Percentiles rank a stretch among this genome's conserved stretches.
phyloP scores from a whole-genome alignment of 2,113 vertebrate genomes.

The Cyanistes caeruleus region DNA sequence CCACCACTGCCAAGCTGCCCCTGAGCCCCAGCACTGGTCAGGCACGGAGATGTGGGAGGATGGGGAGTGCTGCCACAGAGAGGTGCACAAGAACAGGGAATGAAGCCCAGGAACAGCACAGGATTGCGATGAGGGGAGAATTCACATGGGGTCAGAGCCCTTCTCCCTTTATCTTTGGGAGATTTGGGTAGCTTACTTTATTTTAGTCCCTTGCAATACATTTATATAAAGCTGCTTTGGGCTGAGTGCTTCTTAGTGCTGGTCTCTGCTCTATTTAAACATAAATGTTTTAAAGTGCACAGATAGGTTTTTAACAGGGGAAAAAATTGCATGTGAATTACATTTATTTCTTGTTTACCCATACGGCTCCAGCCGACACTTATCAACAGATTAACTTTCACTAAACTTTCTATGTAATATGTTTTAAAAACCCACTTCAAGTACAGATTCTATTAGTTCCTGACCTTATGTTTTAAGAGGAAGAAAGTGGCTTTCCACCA shows the following conservation, averaged over 20 bases:
- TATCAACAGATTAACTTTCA: constrained; percentile 75
- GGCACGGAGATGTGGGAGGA: not conserved
- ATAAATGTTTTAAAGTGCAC: constrained; percentile 68
- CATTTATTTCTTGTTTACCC: constrained; percentile 70
- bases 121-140: not conserved
- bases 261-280: constrained; percentile 68
- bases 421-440: constrained; percentile 62
- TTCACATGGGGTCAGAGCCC: constrained; percentile 26
- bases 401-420: constrained; percentile 69
- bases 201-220: constrained; percentile 65
- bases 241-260: constrained; percentile 73
- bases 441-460: constrained; percentile 73
- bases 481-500: constrained; percentile 75
- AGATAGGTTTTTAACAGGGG: constrained; percentile 44
- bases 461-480: constrained; percentile 76
- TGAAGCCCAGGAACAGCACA: not conserved
- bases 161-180: constrained; percentile 59
- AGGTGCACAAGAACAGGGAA: not conserved
- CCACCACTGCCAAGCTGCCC: not conserved
- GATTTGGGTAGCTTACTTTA: constrained; percentile 68
- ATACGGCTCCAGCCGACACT: constrained; percentile 26
- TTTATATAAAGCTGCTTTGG: constrained; percentile 74
- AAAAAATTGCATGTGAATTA: constrained; percentile 62
- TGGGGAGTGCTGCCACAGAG: not conserved
- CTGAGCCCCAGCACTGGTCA: not conserved